These are phyloP conservation scores for Riparia riparia DNA, from an alignment of 2,113 vertebrate species.

Conservation along the genomic window DNA sequence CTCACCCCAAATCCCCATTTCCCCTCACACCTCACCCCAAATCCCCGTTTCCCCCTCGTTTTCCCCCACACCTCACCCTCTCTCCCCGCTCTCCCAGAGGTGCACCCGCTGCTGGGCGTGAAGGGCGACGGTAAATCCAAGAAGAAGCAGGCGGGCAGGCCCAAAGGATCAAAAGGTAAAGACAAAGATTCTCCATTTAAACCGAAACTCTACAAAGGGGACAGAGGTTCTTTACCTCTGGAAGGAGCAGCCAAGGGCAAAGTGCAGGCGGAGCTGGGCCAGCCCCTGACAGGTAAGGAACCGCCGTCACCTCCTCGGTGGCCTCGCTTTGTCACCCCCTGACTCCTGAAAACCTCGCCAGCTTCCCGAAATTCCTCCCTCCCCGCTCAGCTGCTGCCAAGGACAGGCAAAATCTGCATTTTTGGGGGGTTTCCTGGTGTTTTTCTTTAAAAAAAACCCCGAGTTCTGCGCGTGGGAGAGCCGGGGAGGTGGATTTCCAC, in stretches of 20 bases:
- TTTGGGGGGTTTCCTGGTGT: not conserved
- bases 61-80: not conserved
- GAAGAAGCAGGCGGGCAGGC: constrained; percentile 98
- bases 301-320: constrained; percentile 68
- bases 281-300: constrained; percentile 93
- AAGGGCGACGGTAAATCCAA: constrained; percentile 99
- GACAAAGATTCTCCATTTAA: constrained; percentile 99
- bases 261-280: constrained; percentile 90
- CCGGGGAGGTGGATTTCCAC: no score
- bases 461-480: not conserved
- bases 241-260: constrained; percentile 95
- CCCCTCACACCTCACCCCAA: not conserved
- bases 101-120: constrained; percentile 97
- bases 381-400: constrained; percentile 33
- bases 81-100: constrained; percentile 76
- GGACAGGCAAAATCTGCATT: constrained; percentile 22
- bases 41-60: not conserved
- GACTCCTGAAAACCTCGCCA: not conserved
- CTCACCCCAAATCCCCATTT: not conserved
- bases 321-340: constrained; percentile 74
- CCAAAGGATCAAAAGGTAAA: constrained; percentile 99
- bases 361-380: not conserved
- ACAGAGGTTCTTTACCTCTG: constrained; percentile 89
- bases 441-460: not conserved
- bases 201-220: constrained; percentile 95